Base-by-base conservation (phyloP, 2,797 vertebrate genomes). In the Hafferia zeledoni region DNA sequence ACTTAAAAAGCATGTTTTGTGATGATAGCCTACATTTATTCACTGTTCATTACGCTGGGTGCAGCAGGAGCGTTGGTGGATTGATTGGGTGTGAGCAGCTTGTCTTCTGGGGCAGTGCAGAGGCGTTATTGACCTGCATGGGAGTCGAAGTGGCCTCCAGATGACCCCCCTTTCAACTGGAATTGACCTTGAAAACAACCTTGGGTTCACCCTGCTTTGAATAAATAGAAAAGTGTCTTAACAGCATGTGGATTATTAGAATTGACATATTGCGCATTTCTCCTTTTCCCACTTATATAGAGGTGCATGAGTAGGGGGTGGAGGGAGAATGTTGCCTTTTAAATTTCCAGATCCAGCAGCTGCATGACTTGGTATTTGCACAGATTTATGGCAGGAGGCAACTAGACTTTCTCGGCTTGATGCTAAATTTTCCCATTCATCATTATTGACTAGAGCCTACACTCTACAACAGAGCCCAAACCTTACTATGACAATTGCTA, bases 21-120 rank as follows among this genome's bases (percentile, higher is more conserved):
- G 99, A 99, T 99, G 99, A 98, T 99, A 98, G 98, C 98, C 98
- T 99, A 99, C 98, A 99, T 99, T 99, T 98, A 99, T 99, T 98
- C 98, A 97, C 97, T 98, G 99, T 99, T 99, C 98, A 98, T 98
- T 96, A 97, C 97, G 39, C 97, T 94, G 95, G 97, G 98, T 98
- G 98, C 97, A 97, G 96, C 97, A 93, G 97, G 96, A 96, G 97
- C 97, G 47, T 98, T 96, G 97, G 98, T 97, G 97, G 97, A 98
- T 98, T 98, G 98, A 98, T 98, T 98, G 97, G 97, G 98, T 98
- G 97, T 96, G 97, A 98, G 98, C 97, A 97, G 98, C 98, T 98
- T 98, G 98, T 98, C 98, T 98, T 97, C 98, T 95, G 93, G 97
- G 97, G 96, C 97, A 98, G 98, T 89, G 94, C 98, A 98, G 98